Percentiles rank a stretch among this genome's conserved stretches.
Evolutionary conservation across 2,888 invertebrate genomes (phyloP).

Genomic region (Biston stratarius): DNA sequence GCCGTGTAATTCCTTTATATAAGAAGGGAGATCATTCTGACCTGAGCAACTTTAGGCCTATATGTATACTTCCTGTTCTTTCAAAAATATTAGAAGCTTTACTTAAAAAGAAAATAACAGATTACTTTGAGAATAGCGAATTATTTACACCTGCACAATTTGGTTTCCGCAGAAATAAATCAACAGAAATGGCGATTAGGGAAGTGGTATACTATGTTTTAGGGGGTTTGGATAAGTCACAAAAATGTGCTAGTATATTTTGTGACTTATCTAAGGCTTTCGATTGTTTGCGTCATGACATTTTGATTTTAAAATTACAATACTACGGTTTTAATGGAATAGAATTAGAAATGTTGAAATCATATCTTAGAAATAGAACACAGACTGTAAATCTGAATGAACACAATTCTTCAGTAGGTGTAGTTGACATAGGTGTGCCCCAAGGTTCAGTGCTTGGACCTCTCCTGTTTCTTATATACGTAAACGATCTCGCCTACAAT

Average conservation of each 20-base stretch:
- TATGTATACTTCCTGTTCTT: background rate
- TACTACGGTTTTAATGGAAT: background rate
- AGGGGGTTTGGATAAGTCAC: background rate
- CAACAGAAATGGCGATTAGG: slow-evolving; percentile 3
- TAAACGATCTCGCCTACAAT: background rate
- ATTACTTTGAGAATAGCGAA: too few species aligned
- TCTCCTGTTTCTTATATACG: background rate
- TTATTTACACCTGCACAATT: too few species aligned
- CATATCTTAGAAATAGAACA: too few species aligned
- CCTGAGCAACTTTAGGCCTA: background rate
- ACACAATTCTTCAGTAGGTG: background rate
- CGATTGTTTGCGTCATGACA: background rate
- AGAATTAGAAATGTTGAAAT: background rate
- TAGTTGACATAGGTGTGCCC: background rate
- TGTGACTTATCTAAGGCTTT: slow-evolving; percentile 48
- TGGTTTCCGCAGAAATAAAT: background rate
- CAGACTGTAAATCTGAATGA: too few species aligned
- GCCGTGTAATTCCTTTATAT: slow-evolving; percentile 1
- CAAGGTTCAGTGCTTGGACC: background rate
- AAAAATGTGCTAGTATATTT: background rate
- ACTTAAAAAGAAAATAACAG: too few species aligned
- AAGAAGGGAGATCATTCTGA: background rate
- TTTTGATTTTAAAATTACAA: background rate
- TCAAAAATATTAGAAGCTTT: too few species aligned
- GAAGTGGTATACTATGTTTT: background rate